phyloP scores from a whole-genome alignment of 2,797 vertebrate genomes.

The Pteropus rufus region DNA sequence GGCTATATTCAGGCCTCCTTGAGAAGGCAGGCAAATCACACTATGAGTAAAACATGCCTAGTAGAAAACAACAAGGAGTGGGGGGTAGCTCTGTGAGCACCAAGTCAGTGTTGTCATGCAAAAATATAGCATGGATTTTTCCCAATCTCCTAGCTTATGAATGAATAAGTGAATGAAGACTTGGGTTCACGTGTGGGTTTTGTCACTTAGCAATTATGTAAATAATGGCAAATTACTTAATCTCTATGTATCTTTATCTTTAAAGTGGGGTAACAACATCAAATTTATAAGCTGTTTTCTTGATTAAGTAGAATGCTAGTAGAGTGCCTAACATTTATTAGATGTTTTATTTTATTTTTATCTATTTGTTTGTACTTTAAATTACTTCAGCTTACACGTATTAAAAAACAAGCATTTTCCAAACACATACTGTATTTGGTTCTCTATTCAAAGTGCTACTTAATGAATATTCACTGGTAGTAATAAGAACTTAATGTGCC shows the following conservation, averaged over 20 bases:
- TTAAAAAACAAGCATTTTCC: not conserved
- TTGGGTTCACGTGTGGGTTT: not conserved
- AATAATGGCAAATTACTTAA: not conserved
- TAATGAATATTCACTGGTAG: slow-evolving; percentile 34
- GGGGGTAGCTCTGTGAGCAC: not conserved
- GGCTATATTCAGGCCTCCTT: not conserved
- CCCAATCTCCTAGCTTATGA: not conserved
- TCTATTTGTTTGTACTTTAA: not conserved
- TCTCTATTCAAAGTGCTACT: not conserved
- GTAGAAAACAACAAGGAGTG: not conserved
- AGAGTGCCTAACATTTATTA: not conserved
- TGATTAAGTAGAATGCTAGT: not conserved
- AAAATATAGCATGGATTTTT: not conserved
- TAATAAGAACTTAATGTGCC: slow-evolving; percentile 13
- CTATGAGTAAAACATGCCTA: not conserved
- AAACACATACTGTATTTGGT: not conserved
- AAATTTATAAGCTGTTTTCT: not conserved
- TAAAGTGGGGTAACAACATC: not conserved
- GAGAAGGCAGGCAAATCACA: not conserved
- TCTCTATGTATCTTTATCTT: not conserved
- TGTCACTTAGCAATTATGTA: not conserved
- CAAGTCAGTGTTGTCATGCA: not conserved
- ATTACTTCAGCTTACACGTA: not conserved
- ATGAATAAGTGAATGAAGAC: not conserved
- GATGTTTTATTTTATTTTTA: not conserved